Evolutionary conservation across 2,797 vertebrate genomes (phyloP).

Genomic region (Schizothorax lantsangensis): DNA sequence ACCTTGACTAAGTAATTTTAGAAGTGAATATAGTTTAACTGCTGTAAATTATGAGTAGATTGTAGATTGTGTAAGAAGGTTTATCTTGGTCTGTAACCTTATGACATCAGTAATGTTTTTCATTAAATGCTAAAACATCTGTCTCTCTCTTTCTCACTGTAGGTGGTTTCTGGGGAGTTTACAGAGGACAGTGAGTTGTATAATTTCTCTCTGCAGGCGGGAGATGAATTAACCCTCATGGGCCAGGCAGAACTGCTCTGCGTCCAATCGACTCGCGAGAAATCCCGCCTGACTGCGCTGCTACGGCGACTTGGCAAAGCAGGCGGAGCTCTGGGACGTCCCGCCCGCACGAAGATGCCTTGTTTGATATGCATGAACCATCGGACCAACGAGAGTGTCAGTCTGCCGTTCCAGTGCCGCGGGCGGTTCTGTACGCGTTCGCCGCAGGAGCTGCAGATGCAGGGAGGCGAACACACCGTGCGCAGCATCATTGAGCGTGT

Average conservation of each 20-base stretch:
- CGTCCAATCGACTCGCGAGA: conserved; percentile 65
- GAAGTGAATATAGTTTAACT: background rate
- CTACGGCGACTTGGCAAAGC: conserved; percentile 91
- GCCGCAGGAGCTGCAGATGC: conserved; percentile 94
- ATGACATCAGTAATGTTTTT: background rate
- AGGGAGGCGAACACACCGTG: conserved; percentile 95
- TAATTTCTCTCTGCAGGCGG: conserved; percentile 95
- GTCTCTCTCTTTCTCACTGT: background rate
- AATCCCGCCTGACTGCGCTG: conserved; percentile 87
- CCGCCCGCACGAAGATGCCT: conserved; percentile 84
- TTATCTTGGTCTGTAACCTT: background rate
- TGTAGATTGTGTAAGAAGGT: background rate
- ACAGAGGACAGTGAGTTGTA: conserved; percentile 98
- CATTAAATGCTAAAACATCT: background rate
- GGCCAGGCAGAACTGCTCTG: conserved; percentile 97
- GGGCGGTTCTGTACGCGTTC: conserved; percentile 97
- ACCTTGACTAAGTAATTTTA: background rate
- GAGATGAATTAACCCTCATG: conserved; percentile 97
- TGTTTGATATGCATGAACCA: conserved; percentile 99
- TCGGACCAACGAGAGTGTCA: conserved; percentile 97
- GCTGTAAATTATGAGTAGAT: background rate
- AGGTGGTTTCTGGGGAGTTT: conserved; percentile 98
- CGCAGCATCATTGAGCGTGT: conserved; percentile 97
- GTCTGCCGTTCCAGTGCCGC: conserved; percentile 94
- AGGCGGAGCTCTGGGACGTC: conserved; percentile 69